A percentile compares a stretch with the other conserved stretches of the same genome.
Evolutionary conservation across 2,888 invertebrate species (phyloP).

Genomic region (Notocelia uddmanniana): DNA sequence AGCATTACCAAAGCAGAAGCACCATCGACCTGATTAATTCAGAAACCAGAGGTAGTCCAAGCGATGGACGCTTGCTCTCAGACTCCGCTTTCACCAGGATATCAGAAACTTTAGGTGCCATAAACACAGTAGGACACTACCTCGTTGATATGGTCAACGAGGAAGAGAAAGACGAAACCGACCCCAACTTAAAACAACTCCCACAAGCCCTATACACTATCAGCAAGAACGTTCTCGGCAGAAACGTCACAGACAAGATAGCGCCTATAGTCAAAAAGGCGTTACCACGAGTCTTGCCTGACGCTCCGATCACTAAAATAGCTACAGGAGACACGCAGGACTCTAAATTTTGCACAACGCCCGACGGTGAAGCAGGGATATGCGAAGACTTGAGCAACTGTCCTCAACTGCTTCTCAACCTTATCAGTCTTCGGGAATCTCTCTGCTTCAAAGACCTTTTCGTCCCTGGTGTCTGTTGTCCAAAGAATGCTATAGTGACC

Average conservation of each 20-base stretch:
- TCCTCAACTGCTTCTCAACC: constrained; percentile 92
- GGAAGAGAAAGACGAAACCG: constrained; percentile 75
- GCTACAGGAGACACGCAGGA: constrained; percentile 79
- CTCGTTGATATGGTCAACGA: constrained; percentile 91
- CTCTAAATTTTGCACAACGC: constrained; percentile 91
- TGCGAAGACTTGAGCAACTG: constrained; percentile 96
- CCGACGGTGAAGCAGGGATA: constrained; percentile 91
- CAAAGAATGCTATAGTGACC: constrained; percentile 81
- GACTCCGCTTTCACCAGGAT: constrained; percentile 87
- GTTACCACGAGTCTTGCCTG: constrained; percentile 73
- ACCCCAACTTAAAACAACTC: constrained; percentile 78
- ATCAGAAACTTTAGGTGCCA: constrained; percentile 90
- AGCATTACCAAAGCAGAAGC: constrained; percentile 63
- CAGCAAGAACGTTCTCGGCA: constrained; percentile 90
- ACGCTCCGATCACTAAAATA: constrained; percentile 77
- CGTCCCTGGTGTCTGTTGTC: constrained; percentile 97
- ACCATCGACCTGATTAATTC: constrained; percentile 62
- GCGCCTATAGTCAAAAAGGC: constrained; percentile 88
- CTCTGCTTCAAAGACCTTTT: constrained; percentile 96
- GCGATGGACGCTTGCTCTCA: constrained; percentile 84
- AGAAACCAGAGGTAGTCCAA: constrained; percentile 62
- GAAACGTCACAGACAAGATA: constrained; percentile 93
- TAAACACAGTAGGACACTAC: constrained; percentile 94
- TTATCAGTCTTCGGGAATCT: constrained; percentile 93
- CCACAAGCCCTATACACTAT: constrained; percentile 92